Evolutionary conservation across 2,797 vertebrate genomes (phyloP), one percentile per base, ranked within the genome.

Genomic region (Notolepis coatsorum): DNA sequence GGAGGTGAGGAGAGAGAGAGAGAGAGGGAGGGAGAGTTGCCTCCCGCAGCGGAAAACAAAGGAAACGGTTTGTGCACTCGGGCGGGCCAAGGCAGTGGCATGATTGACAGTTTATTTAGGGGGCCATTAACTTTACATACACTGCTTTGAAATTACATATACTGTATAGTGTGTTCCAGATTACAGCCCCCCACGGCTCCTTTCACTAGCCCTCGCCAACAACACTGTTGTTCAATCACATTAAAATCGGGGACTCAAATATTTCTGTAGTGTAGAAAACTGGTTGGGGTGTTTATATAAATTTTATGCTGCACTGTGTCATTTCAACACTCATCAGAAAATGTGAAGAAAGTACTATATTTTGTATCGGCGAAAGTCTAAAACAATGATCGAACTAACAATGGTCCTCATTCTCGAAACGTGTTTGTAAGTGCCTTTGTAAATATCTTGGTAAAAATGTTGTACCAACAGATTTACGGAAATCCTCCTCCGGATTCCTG

Each of bases 71-170:
- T 81, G 80, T 84, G 77, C 61, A 71, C 62, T 74, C 23, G 45
- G 33, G 67, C 67, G 71, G 74, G 52, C 73, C 53, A 78, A 72
- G 63, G 69, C 77, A 3, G 80, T 70, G 66, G 71, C 54, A 66
- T n/a, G 86, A 92, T 89, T 92, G 92, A 92, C 92, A 91, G 86
- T 91, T 91, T 93, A 91, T 91, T 93, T 93, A 92, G 92, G 86
- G 93, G 85, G 80, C 90, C 89, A 91, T 92, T 94, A 92, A 92
- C 85, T 90, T 92, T 86, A 93, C 92, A 93, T 90, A 91, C 59
- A 51, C 82, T 73, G 67, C 82, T 85, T 75, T 60, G 68, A 80
- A 83, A 89, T 85, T 73, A 84, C 84, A 78, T 71, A 79, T 78
- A 78, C 77, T 72, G 47, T 67, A 52, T n/a, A n/a, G n/a, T n/a